These are phyloP conservation scores for Agrochola lota DNA, from an alignment of 2,888 invertebrate species.

Conservation along the genomic window DNA sequence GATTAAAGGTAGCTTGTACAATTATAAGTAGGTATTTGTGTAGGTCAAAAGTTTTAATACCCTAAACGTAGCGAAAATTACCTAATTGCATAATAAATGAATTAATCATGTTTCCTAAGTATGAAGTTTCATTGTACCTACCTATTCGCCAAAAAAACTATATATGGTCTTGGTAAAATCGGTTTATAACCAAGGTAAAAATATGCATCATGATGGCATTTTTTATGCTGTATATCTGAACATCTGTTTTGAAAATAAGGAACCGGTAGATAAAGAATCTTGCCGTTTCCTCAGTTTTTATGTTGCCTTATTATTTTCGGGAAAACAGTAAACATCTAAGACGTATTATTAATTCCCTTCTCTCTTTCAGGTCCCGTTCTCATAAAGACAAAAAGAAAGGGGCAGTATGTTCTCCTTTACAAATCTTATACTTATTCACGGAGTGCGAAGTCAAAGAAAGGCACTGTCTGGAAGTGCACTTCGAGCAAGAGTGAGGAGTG, in stretches of 20 bases:
- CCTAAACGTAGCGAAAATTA: conserved; percentile 10
- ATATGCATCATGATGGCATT: background rate
- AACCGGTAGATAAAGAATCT: background rate
- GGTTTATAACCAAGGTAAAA: background rate
- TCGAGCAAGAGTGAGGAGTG: conserved; percentile 81
- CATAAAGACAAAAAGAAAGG: conserved; percentile 80
- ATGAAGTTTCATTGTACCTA: conserved; percentile 27
- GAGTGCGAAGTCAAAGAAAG: conserved; percentile 84
- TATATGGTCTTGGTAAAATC: background rate
- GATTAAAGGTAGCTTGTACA: background rate
- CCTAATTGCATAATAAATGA: background rate
- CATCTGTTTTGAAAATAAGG: background rate
- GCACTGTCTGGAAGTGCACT: conserved; percentile 84
- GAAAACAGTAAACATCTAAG: background rate
- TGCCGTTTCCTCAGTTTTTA: background rate
- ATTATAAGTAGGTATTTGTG: background rate
- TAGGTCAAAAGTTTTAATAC: conserved; percentile 7
- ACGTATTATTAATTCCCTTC: conserved; percentile 3
- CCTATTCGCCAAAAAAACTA: background rate
- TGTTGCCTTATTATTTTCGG: background rate
- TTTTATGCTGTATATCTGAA: background rate
- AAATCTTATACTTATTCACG: conserved; percentile 77
- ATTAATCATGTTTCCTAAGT: conserved; percentile 21
- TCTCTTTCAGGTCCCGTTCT: conserved; percentile 81
- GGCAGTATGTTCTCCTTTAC: conserved; percentile 79